Evolutionary conservation across 2,797 vertebrate species (phyloP), one percentile per base, ranked within the genome.

Genomic region (Smutsia gigantea): DNA sequence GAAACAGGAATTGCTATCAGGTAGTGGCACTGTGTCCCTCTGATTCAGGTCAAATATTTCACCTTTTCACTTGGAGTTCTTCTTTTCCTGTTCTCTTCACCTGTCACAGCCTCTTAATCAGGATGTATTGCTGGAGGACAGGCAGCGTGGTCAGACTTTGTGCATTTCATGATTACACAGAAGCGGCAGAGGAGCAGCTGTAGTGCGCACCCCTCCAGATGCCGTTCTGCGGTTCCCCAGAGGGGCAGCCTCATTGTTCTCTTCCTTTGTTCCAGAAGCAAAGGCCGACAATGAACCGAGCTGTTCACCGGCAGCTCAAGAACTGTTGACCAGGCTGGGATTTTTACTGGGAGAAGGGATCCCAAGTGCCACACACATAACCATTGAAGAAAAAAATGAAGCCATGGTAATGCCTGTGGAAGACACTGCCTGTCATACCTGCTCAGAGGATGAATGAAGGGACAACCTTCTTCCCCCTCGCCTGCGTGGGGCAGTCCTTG

Each of bases 261-360:
- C 86, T 96, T 59, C 77, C 95, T 96, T 96, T 97, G 88, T 95
- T 98, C 97, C 98, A 99, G 99, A 99, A 99, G 98, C 99, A 97
- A 99, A 99, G 96, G 97, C 98, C 31, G 99, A 99, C 98, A 99
- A 99, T 98, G 99, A 99, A 97, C 98, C 99, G 21, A 99, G 99
- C 99, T 99, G 99, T 99, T 99, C 99, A 61, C 99, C 99, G 96
- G 99, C 99, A 98, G 99, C 99, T 98, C 99, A 99, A 98, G 99
- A 99, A 99, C 98, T 99, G 99, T 99, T 99, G 99, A 99, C 99
- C 98, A 99, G 99, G 98, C 97, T 99, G 98, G 99, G 99, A 89
- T 99, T 99, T 99, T 99, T 99, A 98, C 99, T 99, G 98, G 99
- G 99, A 98, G 99, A 99, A 99, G 99, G 99, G 97, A 99, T 99